phyloP scores from a whole-genome alignment of 2,797 vertebrate genomes.

The Ceryle rudis region DNA sequence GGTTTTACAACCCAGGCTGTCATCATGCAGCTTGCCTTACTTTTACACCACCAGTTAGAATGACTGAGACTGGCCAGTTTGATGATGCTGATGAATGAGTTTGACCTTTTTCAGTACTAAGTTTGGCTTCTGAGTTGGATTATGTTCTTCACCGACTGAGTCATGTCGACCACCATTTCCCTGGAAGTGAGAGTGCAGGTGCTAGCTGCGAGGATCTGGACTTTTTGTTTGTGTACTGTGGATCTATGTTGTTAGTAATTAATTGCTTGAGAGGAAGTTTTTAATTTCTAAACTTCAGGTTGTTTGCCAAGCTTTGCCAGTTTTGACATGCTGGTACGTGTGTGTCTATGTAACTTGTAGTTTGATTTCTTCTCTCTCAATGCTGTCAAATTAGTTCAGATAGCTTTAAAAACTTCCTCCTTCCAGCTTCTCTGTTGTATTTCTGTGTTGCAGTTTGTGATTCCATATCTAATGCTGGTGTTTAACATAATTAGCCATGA shows the following conservation, averaged over 20 bases:
- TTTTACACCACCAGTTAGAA: conserved; percentile 54
- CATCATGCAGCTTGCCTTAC: conserved; percentile 70
- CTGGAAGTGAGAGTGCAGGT: background rate
- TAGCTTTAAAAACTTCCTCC: background rate
- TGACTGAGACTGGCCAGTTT: conserved; percentile 78
- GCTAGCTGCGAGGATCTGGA: background rate
- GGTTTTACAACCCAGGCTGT: conserved; percentile 74
- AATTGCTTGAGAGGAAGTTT: background rate
- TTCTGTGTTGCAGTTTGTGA: background rate
- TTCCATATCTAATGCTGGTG: background rate
- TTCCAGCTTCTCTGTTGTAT: background rate
- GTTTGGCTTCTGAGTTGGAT: conserved; percentile 16
- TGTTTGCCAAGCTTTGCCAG: background rate
- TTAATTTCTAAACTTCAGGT: background rate
- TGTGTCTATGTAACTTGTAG: background rate
- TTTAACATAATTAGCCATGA: background rate
- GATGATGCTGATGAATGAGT: conserved; percentile 81
- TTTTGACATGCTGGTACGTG: background rate
- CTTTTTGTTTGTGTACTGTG: background rate
- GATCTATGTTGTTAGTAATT: background rate
- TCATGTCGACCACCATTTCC: background rate
- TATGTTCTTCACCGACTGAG: background rate
- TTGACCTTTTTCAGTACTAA: conserved; percentile 2
- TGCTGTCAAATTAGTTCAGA: background rate
- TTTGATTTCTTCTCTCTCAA: background rate